A percentile compares a stretch with the other conserved stretches of the same genome.
Evolutionary conservation across 35 echinoderm and acorn worm genomes (phyloP).

Genomic region (Apostichopus californicus): DNA sequence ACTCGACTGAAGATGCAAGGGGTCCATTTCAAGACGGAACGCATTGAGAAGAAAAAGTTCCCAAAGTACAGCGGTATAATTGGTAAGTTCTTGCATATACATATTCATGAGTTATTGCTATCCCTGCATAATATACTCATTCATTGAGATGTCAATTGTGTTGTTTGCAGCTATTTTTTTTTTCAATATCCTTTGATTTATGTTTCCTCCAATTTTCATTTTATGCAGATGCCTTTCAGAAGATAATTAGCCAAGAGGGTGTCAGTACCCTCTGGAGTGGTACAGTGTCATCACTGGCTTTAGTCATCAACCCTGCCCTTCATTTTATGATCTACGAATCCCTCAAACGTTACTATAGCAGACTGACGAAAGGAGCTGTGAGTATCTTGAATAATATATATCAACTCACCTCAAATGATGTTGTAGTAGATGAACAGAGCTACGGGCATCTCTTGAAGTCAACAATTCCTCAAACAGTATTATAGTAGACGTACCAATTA

Average conservation of each 20-base stretch:
- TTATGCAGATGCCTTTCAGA: constrained; percentile 76
- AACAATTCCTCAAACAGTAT: background rate
- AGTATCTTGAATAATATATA: background rate
- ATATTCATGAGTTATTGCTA: too few relatives aligned
- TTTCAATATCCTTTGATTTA: background rate
- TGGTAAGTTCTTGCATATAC: too few relatives aligned
- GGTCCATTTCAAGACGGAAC: constrained; percentile 73
- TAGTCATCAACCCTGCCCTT: constrained; percentile 92
- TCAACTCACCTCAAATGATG: background rate
- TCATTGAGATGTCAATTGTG: too few relatives aligned
- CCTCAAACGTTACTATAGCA: constrained; percentile 72
- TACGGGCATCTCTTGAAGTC: too few relatives aligned
- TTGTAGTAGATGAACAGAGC: background rate
- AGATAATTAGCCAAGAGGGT: constrained; percentile 81
- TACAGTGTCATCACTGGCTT: constrained; percentile 71
- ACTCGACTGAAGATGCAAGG: constrained; percentile 94
- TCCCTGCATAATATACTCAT: too few relatives aligned
- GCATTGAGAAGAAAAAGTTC: constrained; percentile 69
- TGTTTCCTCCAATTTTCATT: background rate
- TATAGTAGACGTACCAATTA: background rate
- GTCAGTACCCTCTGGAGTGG: constrained; percentile 87
- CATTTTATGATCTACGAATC: constrained; percentile 93
- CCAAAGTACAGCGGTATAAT: constrained; percentile 80
- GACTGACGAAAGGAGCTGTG: constrained; percentile 24
- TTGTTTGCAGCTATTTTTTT: too few relatives aligned